A percentile compares a stretch with the other conserved stretches of the same genome.
Conservation (phyloP, 2,888 invertebrate genomes). For the Creontiades dilutus region DNA sequence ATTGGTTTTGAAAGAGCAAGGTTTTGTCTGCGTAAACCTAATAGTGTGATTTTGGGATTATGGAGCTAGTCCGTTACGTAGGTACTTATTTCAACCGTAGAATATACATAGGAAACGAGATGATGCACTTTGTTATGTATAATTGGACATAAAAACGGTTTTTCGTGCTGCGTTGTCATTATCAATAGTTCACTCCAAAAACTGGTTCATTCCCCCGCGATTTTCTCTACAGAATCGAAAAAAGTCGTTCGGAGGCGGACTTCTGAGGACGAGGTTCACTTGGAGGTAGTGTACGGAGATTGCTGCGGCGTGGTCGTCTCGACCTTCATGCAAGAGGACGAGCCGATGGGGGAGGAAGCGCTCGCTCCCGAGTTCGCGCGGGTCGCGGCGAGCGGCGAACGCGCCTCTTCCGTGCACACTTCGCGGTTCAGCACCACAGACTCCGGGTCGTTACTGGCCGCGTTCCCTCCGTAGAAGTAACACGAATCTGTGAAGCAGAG, state of each 20-base stretch:
- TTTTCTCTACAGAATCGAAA: not conserved
- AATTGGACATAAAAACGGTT: no score
- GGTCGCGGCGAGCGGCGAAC: conserved; percentile 85
- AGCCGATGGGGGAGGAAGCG: conserved; percentile 86
- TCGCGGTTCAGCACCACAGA: conserved; percentile 71
- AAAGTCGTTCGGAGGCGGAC: not conserved
- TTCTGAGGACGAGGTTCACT: conserved; percentile 53
- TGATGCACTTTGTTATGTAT: no score
- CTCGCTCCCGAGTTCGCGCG: conserved; percentile 85
- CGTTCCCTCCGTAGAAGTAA: conserved; percentile 81
- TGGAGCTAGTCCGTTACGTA: no score
- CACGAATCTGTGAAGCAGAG: conserved; percentile 80
- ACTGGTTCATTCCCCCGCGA: conserved; percentile 6
- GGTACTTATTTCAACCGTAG: no score
- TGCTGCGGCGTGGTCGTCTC: conserved; percentile 78
- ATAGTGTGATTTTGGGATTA: no score
- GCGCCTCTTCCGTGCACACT: conserved; percentile 80
- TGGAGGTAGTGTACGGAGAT: conserved; percentile 57
- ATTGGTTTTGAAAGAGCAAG: no score
- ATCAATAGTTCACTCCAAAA: not conserved
- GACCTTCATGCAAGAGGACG: conserved; percentile 83
- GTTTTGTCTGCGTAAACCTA: no score
- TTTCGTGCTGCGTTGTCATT: no score
- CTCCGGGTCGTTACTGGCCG: conserved; percentile 73
- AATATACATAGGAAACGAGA: no score